Evolutionary conservation across 2,113 vertebrate genomes (phyloP), one percentile per base, ranked within the genome.

Genomic region (Crocuta crocuta): DNA sequence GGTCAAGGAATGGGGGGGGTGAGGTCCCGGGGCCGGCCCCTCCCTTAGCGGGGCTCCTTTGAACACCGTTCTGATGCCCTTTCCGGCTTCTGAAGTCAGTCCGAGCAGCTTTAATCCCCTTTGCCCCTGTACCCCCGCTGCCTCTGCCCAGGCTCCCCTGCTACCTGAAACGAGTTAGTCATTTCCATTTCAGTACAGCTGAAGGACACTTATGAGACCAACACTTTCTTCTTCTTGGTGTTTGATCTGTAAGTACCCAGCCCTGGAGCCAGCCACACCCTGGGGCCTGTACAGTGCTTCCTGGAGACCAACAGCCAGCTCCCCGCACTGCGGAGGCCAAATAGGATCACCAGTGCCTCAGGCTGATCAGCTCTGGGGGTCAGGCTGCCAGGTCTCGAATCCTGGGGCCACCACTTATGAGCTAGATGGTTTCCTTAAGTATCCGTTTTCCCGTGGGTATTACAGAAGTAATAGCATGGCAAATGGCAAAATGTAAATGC

Each of bases 191-290:
- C 99, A 99, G 99, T 99, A 97, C 99, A 99, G 98, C 99, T 99
- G 97, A 99, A 99, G 98, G 99, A 99, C 98, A 99, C 99, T 98
- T 99, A 99, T 5, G 99, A 99, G 98, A 99, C 99, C 97, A 99
- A 99, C 85, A 99, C 99, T 93, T 99, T 99, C 98, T 99, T 99
- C 99, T 99, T 99, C 99, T 98, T 99, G 98, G 99, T 99, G 95
- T 99, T 99, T 98, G 99, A 99, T 96, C 98, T 99, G 99, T 99
- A 98, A 99, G 99, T 99, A 98, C 90, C 87, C 74, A 94, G 61
- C 63, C 76, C 94, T 45, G 39, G 15, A 74, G 78, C 48, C 78
- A 76, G 43, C 21, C 58, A 45, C 35, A 11, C 33, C 26, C 55
- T 43, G 45, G 74, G 33, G 70, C 16, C 65, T 50, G 9, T 28